Base-by-base conservation (phyloP, 2,888 invertebrate species). In the Agapostemon virescens region DNA sequence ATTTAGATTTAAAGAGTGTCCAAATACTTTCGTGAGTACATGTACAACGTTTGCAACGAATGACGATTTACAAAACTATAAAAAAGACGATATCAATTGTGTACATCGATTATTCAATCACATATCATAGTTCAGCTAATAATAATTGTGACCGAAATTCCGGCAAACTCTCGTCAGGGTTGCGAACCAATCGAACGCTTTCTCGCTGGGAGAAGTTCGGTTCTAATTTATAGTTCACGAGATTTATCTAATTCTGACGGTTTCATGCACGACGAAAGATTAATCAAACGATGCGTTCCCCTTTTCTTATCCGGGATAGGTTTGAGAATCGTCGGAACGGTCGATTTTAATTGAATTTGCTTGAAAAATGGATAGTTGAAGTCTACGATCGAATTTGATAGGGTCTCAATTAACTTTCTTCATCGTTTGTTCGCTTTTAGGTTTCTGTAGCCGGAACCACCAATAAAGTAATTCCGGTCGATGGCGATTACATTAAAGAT, bases 311-410 rank as follows among this genome's bases (percentile, higher is more conserved):
- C 79, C 52, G 77, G 52, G 67, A 68, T 68, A 30, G 61, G 52
- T 63, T 42, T 23, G 74, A 69, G 79, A 85, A 85, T 81, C 71
- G 66, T 45, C 70, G 33, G 55, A 83, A 84, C 69, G 80, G 78
- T 79, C 77, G 33, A 83, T 84, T 87, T 87, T 86, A 87, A 88
- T 87, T 88, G 84, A 87, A 88, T 86, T 84, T 79, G 68, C 76
- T 45, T 79, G 77, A 82, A 85, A 86, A 86, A 84, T 77, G 81
- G 79, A 81, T 79, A 69, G 77, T 75, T 73, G 40, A 80, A 86
- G 78, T 81, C 82, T 77, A 71, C 77, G 82, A 82, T 74, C 69
- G 83, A 81, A 79, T 80, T 84, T 77, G 81, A 79, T 70, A 73
- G 80, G 45, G 63, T 23, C 74, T 69, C 58, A 77, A 78, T 84